Base-by-base conservation (phyloP, 1,140 invertebrate genomes). In the Dreissena rostriformis region DNA sequence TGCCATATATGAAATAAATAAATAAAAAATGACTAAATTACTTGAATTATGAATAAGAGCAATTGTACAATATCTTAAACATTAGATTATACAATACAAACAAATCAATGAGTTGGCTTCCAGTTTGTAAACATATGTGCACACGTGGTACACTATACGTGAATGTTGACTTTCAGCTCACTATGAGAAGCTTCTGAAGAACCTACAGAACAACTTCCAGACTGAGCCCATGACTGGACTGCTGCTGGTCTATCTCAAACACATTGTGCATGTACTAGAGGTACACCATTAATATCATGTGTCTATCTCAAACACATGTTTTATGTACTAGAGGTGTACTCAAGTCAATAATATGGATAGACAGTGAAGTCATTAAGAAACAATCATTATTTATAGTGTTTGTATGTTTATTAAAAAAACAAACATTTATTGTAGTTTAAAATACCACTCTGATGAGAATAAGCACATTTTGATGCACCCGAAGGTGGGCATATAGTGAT, bases 201-300 rank as follows among this genome's bases (percentile, higher is more conserved):
- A 89, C 39, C 72, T 92, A 17, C 87, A 90, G 72, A 90, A 86
- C 72, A 86, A 85, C 52, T 87, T 84, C 57, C 90, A 91, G 72
- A 86, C 88, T 75, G 91, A 91, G 72, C 86, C 86, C 19, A 87
- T 91, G 8, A 90, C 89, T 53, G 91, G 91, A 14, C 75, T 92
- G 0, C 87, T 92, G 66, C 87, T 92, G 10, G 90, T 92, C 12
- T 92, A 92, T 78, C 80, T 89, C 22, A 92, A 90, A 86, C 88
- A 92, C 65, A 76, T 91, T 74, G 90, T 91, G 12, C 91, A 91
- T 86, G 87, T 91, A 22, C 77, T 92, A 28, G 91, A 92, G 89
- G 91, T 92, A 67, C 65, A 39, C 8, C 39, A 39, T 39, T 5
- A 5, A 39, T 39, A 39, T 39, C 39, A 39, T 2, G 2, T 39